Percentiles rank a stretch among this genome's conserved stretches.
Conservation (phyloP, 2,888 invertebrate genomes). For the Campaea margaritaria region DNA sequence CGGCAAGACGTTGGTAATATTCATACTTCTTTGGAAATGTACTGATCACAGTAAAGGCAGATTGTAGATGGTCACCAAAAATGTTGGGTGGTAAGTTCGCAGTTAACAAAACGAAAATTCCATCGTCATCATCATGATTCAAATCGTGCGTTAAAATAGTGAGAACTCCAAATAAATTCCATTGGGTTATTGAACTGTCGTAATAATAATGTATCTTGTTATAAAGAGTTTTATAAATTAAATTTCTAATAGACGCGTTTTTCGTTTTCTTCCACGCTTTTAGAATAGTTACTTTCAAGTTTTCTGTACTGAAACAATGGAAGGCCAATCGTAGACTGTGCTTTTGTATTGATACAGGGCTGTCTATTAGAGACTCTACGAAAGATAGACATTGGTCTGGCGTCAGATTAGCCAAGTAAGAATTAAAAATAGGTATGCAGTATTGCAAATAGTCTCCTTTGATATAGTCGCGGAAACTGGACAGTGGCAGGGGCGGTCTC, state of each 20-base stretch:
- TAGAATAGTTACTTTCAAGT: slow-evolving; percentile 48
- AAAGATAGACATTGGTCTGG: slow-evolving; percentile 50
- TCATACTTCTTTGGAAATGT: slow-evolving; percentile 30
- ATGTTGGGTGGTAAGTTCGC: neutral
- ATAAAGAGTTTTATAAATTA: slow-evolving; percentile 54
- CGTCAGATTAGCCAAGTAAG: slow-evolving; percentile 56
- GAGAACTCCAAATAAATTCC: slow-evolving; percentile 53
- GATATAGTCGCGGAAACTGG: slow-evolving; percentile 50
- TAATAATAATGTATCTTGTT: slow-evolving; percentile 46
- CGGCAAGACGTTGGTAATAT: slow-evolving; percentile 1
- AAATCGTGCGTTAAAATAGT: slow-evolving; percentile 53
- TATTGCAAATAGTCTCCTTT: slow-evolving; percentile 39
- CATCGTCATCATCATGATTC: slow-evolving; percentile 57
- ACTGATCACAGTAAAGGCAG: slow-evolving; percentile 17
- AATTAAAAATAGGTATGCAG: slow-evolving; percentile 58
- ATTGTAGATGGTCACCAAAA: slow-evolving; percentile 4
- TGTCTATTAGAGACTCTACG: slow-evolving; percentile 52
- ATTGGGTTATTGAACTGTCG: slow-evolving; percentile 31
- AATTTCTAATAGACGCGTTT: slow-evolving; percentile 57
- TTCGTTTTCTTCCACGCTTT: slow-evolving; percentile 58
- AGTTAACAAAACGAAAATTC: slow-evolving; percentile 49
- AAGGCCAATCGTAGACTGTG: slow-evolving; percentile 65
- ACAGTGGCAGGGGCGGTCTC: slow-evolving; percentile 59
- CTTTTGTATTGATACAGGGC: slow-evolving; percentile 63
- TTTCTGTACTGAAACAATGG: slow-evolving; percentile 51